Percentiles rank a stretch among this genome's conserved stretches.
Evolutionary conservation across 2,888 invertebrate species (phyloP).

Genomic region (Callinectes sapidus): DNA sequence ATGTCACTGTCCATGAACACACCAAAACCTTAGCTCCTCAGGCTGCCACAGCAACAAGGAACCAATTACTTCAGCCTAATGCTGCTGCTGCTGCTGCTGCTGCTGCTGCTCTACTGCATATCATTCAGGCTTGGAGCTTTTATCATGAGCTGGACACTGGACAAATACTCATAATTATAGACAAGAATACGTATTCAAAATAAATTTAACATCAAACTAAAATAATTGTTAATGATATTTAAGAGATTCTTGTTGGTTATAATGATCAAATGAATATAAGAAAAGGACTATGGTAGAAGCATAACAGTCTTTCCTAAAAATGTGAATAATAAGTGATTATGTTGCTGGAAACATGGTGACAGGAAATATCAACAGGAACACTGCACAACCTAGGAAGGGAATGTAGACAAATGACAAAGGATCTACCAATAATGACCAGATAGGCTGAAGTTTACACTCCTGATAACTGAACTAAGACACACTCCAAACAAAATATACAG

Average conservation of each 20-base stretch:
- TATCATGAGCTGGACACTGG: not conserved
- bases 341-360: not conserved
- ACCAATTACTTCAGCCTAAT: not conserved
- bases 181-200: not conserved
- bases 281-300: not conserved
- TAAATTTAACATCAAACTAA: not conserved
- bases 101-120: not conserved
- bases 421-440: conserved; percentile 26
- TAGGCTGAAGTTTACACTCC: conserved; percentile 14
- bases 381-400: conserved; percentile 30
- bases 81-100: not conserved
- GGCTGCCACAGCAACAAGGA: not conserved
- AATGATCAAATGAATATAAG: not conserved
- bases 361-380: not conserved
- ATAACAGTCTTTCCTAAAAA: not conserved
- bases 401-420: conserved; percentile 14
- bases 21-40: not conserved
- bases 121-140: not conserved
- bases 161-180: not conserved
- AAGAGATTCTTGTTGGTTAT: not conserved
- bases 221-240: not conserved
- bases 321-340: not conserved
- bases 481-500: not conserved
- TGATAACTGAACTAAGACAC: not conserved
- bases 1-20: conserved; percentile 2